Percentiles rank a stretch among this genome's conserved stretches.
phyloP scores from a whole-genome alignment of 2,797 vertebrate genomes.

The Tapera naevia region DNA sequence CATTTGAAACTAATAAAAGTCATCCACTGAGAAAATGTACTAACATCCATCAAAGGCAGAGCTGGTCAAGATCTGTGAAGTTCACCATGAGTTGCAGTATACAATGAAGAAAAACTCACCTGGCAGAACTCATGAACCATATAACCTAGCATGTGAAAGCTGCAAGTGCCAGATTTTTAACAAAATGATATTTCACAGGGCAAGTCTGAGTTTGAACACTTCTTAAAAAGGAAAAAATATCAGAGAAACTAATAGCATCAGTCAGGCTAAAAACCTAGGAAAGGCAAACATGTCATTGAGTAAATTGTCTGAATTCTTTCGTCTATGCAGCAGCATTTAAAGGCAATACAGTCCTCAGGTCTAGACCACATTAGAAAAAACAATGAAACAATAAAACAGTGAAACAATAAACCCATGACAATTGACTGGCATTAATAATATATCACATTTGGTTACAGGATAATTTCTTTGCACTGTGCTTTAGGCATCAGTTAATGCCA shows the following conservation, averaged over 20 bases:
- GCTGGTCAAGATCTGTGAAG: constrained; percentile 30
- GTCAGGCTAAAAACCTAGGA: constrained; percentile 36
- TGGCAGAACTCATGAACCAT: constrained; percentile 45
- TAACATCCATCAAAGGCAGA: constrained; percentile 64
- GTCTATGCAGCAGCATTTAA: background rate
- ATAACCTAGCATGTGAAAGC: constrained; percentile 48
- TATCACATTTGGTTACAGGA: constrained; percentile 4
- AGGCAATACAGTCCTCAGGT: background rate
- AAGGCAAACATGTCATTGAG: background rate
- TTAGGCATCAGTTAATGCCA: background rate
- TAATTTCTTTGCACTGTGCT: background rate
- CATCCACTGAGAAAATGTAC: constrained; percentile 68
- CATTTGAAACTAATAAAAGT: constrained; percentile 74
- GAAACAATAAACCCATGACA: background rate
- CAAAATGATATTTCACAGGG: constrained; percentile 58
- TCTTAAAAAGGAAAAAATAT: background rate
- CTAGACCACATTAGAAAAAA: background rate
- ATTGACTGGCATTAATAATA: background rate
- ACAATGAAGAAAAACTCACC: constrained; percentile 47
- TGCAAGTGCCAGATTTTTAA: constrained; percentile 23
- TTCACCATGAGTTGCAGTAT: constrained; percentile 29
- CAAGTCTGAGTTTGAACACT: background rate
- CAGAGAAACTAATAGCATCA: constrained; percentile 23
- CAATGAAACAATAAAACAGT: background rate
- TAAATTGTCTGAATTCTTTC: background rate